Evolutionary conservation across 1,140 invertebrate species (phyloP), one percentile per base, ranked within the genome.

Genomic region (Lepidostoma basale): DNA sequence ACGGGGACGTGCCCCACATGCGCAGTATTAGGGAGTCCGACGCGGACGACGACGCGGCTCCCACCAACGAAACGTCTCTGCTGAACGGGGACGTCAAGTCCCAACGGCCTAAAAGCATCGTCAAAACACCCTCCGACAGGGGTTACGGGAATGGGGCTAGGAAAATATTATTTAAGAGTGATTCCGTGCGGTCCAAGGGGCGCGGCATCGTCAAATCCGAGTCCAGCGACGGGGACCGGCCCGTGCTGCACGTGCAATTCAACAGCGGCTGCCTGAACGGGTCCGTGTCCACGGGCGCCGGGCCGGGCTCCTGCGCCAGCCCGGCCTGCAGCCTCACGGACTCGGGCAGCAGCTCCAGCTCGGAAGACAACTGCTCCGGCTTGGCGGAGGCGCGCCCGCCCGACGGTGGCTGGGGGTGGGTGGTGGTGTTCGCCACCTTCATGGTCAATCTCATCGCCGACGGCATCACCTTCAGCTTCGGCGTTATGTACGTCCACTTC

Each of bases 401-500:
- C 0, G 90, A 92, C 74, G 90, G 90, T 16, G 90, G 90, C 0
- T 92, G 89, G 88, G 90, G 90, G 16, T 92, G 90, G 90, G 88
- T 96, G 62, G 85, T 95, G 75, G 83, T 96, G 58, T 92, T 89
- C 78, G 84, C 93, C 78, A 91, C 94, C 0, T 96, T 97, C 74
- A 86, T 96, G 80, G 91, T 95, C 52, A 96, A 96, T 77, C 83
- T 97, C 20, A 96, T 97, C 70, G 93, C 94, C 12, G 93, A 96
- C 76, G 93, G 93, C 3, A 89, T 95, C 49, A 93, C 92, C 0
- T 92, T 95, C 78, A 93, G 92, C 59, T 94, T 94, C 75, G 93
- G 93, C 25, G 88, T 95, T 1, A 90, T 95, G 73, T 93, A 87
- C 75, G 87, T 90, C 0, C 89, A 94, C 75, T 90, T 96, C 75